These are phyloP conservation scores for Tricholaema leucomelas DNA, from an alignment of 2,113 vertebrate species.

Conservation along the genomic window DNA sequence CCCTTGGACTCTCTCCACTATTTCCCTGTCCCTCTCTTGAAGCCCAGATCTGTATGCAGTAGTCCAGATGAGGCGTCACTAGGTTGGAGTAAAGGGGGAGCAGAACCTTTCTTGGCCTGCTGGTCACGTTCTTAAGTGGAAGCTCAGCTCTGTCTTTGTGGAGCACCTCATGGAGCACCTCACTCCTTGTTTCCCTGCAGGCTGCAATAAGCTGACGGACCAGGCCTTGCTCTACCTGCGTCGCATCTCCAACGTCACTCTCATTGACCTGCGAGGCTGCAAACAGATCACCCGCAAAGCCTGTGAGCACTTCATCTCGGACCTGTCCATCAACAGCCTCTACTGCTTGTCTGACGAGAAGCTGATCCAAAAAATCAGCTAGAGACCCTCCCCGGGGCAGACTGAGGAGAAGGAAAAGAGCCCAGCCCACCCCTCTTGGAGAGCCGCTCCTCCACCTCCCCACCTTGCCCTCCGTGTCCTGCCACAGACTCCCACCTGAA, in stretches of 20 bases:
- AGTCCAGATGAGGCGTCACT: too few relatives aligned
- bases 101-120: too few relatives aligned
- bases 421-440: constrained; percentile 71
- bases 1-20: too few relatives aligned
- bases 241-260: constrained; percentile 89
- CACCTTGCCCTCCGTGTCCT: constrained; percentile 56
- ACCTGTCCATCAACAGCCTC: constrained; percentile 94
- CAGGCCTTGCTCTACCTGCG: constrained; percentile 90
- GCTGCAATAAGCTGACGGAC: constrained; percentile 96
- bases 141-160: rapidly evolving
- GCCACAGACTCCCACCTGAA: constrained; percentile 57
- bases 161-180: not conserved
- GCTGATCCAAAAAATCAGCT: constrained; percentile 98
- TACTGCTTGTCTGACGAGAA: constrained; percentile 99
- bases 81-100: too few relatives aligned
- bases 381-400: constrained; percentile 70
- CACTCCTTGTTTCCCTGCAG: constrained; percentile 60
- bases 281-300: constrained; percentile 93
- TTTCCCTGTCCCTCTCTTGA: too few relatives aligned
- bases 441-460: constrained; percentile 57
- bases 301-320: constrained; percentile 96
- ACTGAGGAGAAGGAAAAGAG: constrained; percentile 74
- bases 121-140: too few relatives aligned
- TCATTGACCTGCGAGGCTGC: constrained; percentile 93
- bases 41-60: too few relatives aligned